These are phyloP conservation scores for Plestiodon gilberti DNA, from an alignment of 2,113 vertebrate genomes.

Conservation along the genomic window DNA sequence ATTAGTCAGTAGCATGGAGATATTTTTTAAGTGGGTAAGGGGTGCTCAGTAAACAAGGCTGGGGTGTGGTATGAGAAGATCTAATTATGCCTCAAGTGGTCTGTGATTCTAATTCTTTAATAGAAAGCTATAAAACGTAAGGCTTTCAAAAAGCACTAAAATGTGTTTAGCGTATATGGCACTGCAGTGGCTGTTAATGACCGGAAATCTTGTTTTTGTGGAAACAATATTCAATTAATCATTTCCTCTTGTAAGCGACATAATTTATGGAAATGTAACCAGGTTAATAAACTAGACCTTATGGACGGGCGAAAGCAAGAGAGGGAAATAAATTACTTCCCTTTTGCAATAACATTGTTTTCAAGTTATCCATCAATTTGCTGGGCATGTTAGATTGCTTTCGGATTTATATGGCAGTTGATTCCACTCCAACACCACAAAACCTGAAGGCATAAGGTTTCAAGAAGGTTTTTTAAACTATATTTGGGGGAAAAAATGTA, in stretches of 20 bases:
- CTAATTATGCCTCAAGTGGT: constrained; percentile 68
- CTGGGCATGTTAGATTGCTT: constrained; percentile 75
- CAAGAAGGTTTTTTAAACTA: constrained; percentile 69
- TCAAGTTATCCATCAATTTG: constrained; percentile 78
- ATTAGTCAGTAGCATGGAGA: neutral
- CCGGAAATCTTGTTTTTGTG: constrained; percentile 77
- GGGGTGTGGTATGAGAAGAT: constrained; percentile 51
- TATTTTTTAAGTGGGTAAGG: neutral
- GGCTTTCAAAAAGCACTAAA: constrained; percentile 69
- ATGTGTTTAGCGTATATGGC: constrained; percentile 69
- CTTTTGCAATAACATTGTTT: constrained; percentile 80
- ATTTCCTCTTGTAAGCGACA: constrained; percentile 74
- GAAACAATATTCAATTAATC: constrained; percentile 83
- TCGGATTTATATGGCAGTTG: constrained; percentile 70
- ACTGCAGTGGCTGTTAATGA: constrained; percentile 76
- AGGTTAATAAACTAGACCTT: constrained; percentile 75
- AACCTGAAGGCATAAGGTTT: constrained; percentile 68
- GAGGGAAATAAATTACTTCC: constrained; percentile 80
- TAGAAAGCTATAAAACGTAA: constrained; percentile 71
- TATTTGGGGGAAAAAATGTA: constrained; percentile 42
- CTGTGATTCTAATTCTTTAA: constrained; percentile 57
- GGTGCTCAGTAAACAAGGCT: constrained; percentile 41
- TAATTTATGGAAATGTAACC: constrained; percentile 83
- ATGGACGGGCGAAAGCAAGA: constrained; percentile 70
- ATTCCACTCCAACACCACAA: constrained; percentile 67